Evolutionary conservation across 2,888 invertebrate genomes (phyloP), one percentile per base, ranked within the genome.

Genomic region (Ophraella communa): DNA sequence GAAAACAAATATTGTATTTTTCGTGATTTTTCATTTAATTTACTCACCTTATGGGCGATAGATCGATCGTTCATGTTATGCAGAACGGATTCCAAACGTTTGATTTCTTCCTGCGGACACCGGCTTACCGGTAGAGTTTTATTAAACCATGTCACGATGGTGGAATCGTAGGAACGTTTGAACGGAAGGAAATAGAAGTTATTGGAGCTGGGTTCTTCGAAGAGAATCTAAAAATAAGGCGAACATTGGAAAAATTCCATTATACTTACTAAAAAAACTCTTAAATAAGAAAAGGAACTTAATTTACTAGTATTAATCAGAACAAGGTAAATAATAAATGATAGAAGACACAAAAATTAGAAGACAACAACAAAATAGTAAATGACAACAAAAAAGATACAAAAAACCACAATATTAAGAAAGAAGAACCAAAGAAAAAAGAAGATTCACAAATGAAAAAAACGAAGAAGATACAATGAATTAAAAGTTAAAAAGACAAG

Each of bases 61-160:
- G 83, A 80, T n/a, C 85, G 84, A n/a, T 74, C 71, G 11, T 73
- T 72, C 65, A 69, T 76, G 65, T 87, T 88, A 23, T 92, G 88
- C 67, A 94, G 87, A 73, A 91, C 86, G 58, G 87, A 87, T 63
- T 93, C 87, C 0, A 95, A 83, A 57, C 86, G 85, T 10, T 87
- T 88, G 65, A 96, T 91, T 75, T 92, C 91, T 47, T 88, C 87
- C 69, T 91, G 87, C 0, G 95, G 93, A 80, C 96, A 97, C 54
- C 86, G 83, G 68, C 88, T 86, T 71, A 87, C 87, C 21, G 91
- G 87, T 44, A 95, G 79, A 23, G 93, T 91, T 47, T 90, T 91
- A 81, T 97, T 97, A 80, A 91, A 89, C 88, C 92, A 92, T 66
- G 88, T 88, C 47, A 92, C 88, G 66, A 91, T 87, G 11, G 91